Conservation (phyloP, 2,888 invertebrate species). For the Dendrolimus houi region DNA sequence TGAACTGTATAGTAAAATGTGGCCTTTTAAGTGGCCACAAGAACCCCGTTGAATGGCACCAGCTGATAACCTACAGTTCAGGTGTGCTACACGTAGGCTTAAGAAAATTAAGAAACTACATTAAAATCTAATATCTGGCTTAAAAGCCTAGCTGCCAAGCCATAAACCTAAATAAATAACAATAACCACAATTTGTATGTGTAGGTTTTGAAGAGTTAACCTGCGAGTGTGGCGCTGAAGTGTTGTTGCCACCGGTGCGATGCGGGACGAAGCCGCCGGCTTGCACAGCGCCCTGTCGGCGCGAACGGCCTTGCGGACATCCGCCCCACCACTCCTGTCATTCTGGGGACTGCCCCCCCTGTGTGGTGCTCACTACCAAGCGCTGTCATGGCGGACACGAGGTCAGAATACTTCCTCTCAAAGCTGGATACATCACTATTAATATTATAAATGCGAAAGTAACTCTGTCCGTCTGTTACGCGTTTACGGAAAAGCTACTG, state of each 20-base stretch:
- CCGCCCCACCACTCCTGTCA: constrained; percentile 92
- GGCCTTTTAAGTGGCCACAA: too few relatives aligned
- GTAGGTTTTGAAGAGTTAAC: constrained; percentile 89
- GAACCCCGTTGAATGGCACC: too few relatives aligned
- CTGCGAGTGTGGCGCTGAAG: constrained; percentile 93
- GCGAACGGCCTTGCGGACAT: constrained; percentile 87
- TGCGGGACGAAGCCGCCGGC: constrained; percentile 93
- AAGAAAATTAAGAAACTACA: too few relatives aligned
- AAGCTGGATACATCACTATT: not conserved
- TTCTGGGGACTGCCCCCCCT: constrained; percentile 77
- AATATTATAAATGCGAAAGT: not conserved
- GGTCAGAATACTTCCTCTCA: constrained; percentile 67
- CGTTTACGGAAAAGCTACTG: too few relatives aligned
- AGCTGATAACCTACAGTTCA: too few relatives aligned
- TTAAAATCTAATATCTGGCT: too few relatives aligned
- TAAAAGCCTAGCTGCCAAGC: too few relatives aligned
- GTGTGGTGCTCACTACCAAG: constrained; percentile 73
- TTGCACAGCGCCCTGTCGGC: constrained; percentile 86
- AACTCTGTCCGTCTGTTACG: too few relatives aligned
- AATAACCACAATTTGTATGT: not conserved
- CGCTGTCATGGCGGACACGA: constrained; percentile 84
- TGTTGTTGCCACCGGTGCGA: constrained; percentile 92
- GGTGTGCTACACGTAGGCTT: too few relatives aligned
- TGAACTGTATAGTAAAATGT: too few relatives aligned
- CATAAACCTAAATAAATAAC: too few relatives aligned